Evolutionary conservation across 2,113 vertebrate species (phyloP).

Genomic region (Puffinus mauretanicus): DNA sequence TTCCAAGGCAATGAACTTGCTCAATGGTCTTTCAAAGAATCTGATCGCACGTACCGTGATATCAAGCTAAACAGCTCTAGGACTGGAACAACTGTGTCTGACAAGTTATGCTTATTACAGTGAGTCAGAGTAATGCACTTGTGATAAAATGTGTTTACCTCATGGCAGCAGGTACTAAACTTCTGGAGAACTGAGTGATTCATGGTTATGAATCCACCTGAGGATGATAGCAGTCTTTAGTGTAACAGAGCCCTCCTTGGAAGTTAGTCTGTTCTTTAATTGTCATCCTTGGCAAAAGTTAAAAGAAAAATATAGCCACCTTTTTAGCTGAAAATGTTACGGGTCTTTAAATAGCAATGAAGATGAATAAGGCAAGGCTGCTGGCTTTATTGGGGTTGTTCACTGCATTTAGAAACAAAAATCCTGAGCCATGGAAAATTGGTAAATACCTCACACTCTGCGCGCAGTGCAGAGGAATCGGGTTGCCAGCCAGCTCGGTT

Average conservation of each 20-base stretch:
- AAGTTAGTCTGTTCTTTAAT: not conserved
- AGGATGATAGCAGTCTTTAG: not conserved
- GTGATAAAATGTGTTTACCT: not conserved
- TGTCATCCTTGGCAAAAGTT: not conserved
- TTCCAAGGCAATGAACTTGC: not conserved
- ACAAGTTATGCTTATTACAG: not conserved
- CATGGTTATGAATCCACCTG: not conserved
- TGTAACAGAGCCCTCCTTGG: not conserved
- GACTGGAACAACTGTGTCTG: not conserved
- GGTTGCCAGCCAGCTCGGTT: not conserved
- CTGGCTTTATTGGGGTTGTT: not conserved
- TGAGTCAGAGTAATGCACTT: not conserved
- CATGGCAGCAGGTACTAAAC: not conserved
- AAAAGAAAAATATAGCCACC: not conserved
- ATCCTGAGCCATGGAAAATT: not conserved
- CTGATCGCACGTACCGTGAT: not conserved
- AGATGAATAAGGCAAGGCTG: not conserved
- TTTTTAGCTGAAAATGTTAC: not conserved
- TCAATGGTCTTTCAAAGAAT: not conserved
- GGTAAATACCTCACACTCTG: not conserved
- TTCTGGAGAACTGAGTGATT: not conserved
- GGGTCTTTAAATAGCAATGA: not conserved
- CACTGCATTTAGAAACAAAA: not conserved
- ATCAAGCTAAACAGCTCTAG: not conserved
- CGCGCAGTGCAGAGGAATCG: not conserved